Conservation (phyloP, 2,797 vertebrate genomes). For the Onychomys arenicola region DNA sequence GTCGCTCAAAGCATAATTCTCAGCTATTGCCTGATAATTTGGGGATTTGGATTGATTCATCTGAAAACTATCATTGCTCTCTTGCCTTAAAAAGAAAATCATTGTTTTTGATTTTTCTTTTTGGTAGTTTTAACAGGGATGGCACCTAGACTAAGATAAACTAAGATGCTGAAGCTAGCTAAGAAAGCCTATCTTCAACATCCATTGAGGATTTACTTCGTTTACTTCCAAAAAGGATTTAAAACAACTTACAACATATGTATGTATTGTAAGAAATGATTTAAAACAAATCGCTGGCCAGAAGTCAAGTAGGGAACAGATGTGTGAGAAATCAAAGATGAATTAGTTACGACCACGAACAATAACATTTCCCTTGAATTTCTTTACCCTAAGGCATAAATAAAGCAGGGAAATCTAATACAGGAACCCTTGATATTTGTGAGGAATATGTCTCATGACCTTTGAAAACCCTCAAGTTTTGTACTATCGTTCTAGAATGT, state of each 20-base stretch:
- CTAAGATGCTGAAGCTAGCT: too few relatives aligned
- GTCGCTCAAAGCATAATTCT: slow-evolving; percentile 65
- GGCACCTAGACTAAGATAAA: slow-evolving; percentile 19
- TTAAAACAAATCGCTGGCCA: slow-evolving; percentile 36
- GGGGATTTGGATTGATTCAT: slow-evolving; percentile 29
- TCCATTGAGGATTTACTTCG: slow-evolving; percentile 56
- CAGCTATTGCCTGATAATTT: background rate
- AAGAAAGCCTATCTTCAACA: slow-evolving; percentile 7
- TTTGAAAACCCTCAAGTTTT: slow-evolving; percentile 38
- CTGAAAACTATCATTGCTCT: background rate
- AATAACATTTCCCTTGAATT: background rate
- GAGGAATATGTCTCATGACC: background rate
- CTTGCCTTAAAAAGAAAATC: slow-evolving; percentile 39
- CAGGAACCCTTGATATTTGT: background rate
- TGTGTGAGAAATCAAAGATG: slow-evolving; percentile 56
- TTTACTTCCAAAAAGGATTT: slow-evolving; percentile 14
- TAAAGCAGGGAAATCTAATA: slow-evolving; percentile 8
- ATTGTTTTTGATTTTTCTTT: background rate
- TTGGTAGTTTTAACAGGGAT: background rate
- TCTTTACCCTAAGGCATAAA: slow-evolving; percentile 45
- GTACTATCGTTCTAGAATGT: background rate
- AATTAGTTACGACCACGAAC: slow-evolving; percentile 40
- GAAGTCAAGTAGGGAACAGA: slow-evolving; percentile 44
- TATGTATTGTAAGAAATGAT: background rate
- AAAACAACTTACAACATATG: background rate